Conservation (phyloP, 2,888 invertebrate species). For the Leptopilina myrica region DNA sequence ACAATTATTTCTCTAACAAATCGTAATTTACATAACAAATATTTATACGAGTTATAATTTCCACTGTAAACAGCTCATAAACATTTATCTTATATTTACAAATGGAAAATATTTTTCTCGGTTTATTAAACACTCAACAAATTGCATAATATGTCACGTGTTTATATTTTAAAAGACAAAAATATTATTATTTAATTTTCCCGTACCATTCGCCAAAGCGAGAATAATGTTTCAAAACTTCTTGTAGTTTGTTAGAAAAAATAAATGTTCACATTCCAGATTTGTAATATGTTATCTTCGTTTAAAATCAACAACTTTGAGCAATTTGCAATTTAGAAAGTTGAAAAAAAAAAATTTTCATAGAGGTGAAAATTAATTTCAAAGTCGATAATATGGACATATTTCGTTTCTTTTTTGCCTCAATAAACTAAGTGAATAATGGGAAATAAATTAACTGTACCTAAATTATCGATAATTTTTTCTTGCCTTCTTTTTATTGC, state of each 20-base stretch:
- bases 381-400: not conserved
- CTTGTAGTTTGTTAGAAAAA: not conserved
- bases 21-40: not conserved
- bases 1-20: too few relatives aligned
- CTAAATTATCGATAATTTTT: too few relatives aligned
- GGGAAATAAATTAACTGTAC: too few relatives aligned
- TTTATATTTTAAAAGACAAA: slow-evolving; percentile 11
- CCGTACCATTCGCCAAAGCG: slow-evolving; percentile 25
- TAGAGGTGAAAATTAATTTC: slow-evolving; percentile 12
- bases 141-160: slow-evolving; percentile 34
- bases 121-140: slow-evolving; percentile 7
- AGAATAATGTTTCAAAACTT: slow-evolving; percentile 39
- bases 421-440: not conserved
- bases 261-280: slow-evolving; percentile 36
- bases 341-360: not conserved
- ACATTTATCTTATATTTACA: slow-evolving; percentile 28
- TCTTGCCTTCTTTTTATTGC: too few relatives aligned
- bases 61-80: not conserved
- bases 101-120: slow-evolving; percentile 23
- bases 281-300: slow-evolving; percentile 25
- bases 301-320: slow-evolving; percentile 24
- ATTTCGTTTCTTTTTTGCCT: not conserved
- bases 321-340: slow-evolving; percentile 30
- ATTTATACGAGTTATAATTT: slow-evolving; percentile 10
- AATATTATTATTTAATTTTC: slow-evolving; percentile 29